These are phyloP conservation scores for Anoplolepis gracilipes DNA, from an alignment of 1,140 invertebrate species.

Conservation along the genomic window DNA sequence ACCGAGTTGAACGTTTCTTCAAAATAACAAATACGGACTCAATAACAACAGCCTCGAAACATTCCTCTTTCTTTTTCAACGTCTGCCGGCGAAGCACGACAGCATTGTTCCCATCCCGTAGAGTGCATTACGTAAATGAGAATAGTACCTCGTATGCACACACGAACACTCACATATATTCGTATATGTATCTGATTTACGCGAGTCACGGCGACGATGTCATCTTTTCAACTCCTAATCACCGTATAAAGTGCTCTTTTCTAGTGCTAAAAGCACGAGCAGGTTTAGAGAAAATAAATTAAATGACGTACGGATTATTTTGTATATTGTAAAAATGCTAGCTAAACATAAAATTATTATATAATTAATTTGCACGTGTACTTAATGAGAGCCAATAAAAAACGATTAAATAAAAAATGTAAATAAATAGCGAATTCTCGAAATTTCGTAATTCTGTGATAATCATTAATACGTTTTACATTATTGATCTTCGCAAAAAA, in stretches of 20 bases:
- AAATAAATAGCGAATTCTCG: neutral
- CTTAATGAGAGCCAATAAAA: neutral
- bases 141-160: constrained; percentile 71
- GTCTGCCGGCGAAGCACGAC: constrained; percentile 68
- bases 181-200: constrained; percentile 64
- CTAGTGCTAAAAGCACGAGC: neutral
- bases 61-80: constrained; percentile 48
- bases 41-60: constrained; percentile 44
- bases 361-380: constrained; percentile 1
- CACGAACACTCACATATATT: no score
- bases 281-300: constrained; percentile 13
- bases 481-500: neutral
- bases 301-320: neutral
- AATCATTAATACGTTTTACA: neutral
- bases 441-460: neutral
- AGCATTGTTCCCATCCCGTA: constrained; percentile 71
- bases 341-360: neutral
- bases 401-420: no score
- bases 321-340: neutral
- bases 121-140: constrained; percentile 79
- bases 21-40: constrained; percentile 42
- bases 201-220: constrained; percentile 37
- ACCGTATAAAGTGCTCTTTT: constrained; percentile 29
- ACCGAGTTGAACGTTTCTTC: constrained; percentile 56
- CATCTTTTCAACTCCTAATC: constrained; percentile 64